A percentile compares a stretch with the other conserved stretches of the same genome.
phyloP scores from a whole-genome alignment of 2,888 invertebrate genomes.

The Caprella mutica region DNA sequence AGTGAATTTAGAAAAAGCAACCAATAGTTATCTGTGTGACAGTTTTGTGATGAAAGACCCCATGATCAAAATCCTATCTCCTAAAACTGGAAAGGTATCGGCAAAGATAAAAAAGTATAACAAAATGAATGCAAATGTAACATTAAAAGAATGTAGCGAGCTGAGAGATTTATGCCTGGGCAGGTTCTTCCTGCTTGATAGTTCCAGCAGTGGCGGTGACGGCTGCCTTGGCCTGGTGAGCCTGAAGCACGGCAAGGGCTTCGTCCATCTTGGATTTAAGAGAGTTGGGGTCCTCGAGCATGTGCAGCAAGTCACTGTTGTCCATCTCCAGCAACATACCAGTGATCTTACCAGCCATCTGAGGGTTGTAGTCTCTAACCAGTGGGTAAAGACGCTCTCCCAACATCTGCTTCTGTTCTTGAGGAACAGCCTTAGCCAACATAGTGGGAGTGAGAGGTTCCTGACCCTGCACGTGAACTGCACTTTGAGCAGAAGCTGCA shows the following conservation, averaged over 20 bases:
- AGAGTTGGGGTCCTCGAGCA: conserved; percentile 92
- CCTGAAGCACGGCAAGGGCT: conserved; percentile 94
- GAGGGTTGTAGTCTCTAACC: conserved; percentile 78
- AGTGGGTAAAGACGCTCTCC: conserved; percentile 97
- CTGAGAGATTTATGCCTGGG: no score
- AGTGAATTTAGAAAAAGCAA: no score
- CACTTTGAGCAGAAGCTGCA: conserved; percentile 45
- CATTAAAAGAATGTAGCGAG: no score
- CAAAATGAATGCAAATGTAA: no score
- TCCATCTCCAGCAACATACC: conserved; percentile 99
- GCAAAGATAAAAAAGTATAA: no score
- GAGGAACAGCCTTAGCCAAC: conserved; percentile 87
- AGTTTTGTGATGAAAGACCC: no score
- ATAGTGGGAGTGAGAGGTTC: conserved; percentile 94
- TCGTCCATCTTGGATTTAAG: conserved; percentile 91
- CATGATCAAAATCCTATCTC: no score
- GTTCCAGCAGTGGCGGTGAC: conserved; percentile 44
- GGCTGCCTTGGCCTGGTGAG: conserved; percentile 86
- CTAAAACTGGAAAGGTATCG: no score
- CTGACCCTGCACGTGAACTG: conserved; percentile 83
- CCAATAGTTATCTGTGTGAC: no score
- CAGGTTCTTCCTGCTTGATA: no score
- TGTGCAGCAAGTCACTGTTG: conserved; percentile 92
- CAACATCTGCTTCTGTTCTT: conserved; percentile 98
- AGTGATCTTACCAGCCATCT: conserved; percentile 92